phyloP scores from a whole-genome alignment of 1,140 invertebrate species.

The Lepidurus apus region DNA sequence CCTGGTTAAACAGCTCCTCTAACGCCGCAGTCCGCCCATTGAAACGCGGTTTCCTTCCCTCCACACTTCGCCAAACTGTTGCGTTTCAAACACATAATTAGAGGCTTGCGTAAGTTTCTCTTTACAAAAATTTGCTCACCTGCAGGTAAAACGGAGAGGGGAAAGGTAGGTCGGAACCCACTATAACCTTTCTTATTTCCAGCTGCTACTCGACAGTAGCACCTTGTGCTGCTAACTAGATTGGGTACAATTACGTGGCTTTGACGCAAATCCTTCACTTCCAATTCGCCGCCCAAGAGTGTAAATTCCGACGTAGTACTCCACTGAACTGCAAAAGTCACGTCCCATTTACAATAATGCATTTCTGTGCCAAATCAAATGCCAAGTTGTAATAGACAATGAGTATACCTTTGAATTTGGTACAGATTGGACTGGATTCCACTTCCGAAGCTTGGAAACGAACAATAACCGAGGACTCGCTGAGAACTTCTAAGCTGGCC shows the following conservation, averaged over 20 bases:
- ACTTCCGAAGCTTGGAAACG: slow-evolving; percentile 45
- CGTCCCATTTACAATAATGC: slow-evolving; percentile 3
- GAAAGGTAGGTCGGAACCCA: slow-evolving; percentile 63
- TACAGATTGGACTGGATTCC: slow-evolving; percentile 51
- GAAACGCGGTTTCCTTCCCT: slow-evolving; percentile 60
- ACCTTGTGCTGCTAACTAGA: slow-evolving; percentile 70
- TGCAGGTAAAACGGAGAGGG: slow-evolving; percentile 76
- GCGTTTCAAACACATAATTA: not conserved
- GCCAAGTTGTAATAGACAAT: not conserved
- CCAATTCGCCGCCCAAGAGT: slow-evolving; percentile 63
- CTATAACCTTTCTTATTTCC: slow-evolving; percentile 89
- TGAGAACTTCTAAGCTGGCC: slow-evolving; percentile 37
- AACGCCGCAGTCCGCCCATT: slow-evolving; percentile 63
- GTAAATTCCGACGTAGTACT: slow-evolving; percentile 73
- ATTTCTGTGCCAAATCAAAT: slow-evolving; percentile 11
- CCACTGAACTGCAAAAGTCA: slow-evolving; percentile 55
- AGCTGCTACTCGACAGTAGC: slow-evolving; percentile 74
- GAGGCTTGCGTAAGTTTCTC: not conserved
- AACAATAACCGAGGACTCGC: slow-evolving; percentile 43
- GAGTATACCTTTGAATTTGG: slow-evolving; percentile 61
- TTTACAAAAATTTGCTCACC: slow-evolving; percentile 56
- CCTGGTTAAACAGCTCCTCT: slow-evolving; percentile 66
- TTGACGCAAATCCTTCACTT: slow-evolving; percentile 52
- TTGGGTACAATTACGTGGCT: slow-evolving; percentile 52
- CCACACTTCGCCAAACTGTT: slow-evolving; percentile 56